A percentile compares a stretch with the other conserved stretches of the same genome.
phyloP scores from a whole-genome alignment of 2,113 vertebrate genomes.

The Todiramphus saurophagus region DNA sequence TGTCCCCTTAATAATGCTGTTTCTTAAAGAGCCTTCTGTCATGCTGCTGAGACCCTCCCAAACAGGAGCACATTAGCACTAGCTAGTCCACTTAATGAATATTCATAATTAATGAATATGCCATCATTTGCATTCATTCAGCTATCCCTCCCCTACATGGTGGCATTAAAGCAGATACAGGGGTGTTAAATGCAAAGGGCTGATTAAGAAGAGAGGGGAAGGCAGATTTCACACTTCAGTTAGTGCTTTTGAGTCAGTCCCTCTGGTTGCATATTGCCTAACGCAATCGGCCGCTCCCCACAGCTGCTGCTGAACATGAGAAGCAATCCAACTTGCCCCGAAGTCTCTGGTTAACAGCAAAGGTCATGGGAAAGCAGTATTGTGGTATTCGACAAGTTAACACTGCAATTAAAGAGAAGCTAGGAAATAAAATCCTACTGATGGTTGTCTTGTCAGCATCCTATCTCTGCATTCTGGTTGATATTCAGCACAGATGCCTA shows the following conservation, averaged over 20 bases:
- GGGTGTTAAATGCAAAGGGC: background rate
- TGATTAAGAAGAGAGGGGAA: slow-evolving; percentile 11
- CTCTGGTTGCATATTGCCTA: background rate
- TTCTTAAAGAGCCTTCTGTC: background rate
- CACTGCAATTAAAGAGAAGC: background rate
- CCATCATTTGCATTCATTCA: background rate
- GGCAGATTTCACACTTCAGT: slow-evolving; percentile 33
- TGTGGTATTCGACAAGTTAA: background rate
- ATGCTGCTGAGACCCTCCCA: background rate
- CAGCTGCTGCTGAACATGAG: slow-evolving; percentile 12
- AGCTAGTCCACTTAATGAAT: background rate
- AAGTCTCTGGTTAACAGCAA: slow-evolving; percentile 16
- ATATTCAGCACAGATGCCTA: background rate
- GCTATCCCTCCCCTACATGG: background rate
- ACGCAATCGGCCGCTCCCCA: background rate
- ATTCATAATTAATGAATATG: slow-evolving; percentile 6
- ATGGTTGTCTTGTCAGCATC: background rate
- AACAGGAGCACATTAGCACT: background rate
- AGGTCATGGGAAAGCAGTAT: background rate
- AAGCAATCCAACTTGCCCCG: background rate
- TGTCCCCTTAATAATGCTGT: background rate
- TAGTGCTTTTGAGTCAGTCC: background rate
- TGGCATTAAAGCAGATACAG: background rate
- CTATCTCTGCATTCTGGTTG: background rate
- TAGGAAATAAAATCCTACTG: background rate